Percentiles rank a stretch among this genome's conserved stretches.
phyloP scores from a whole-genome alignment of 2,797 vertebrate species.

The Yasuhikotakia modesta region DNA sequence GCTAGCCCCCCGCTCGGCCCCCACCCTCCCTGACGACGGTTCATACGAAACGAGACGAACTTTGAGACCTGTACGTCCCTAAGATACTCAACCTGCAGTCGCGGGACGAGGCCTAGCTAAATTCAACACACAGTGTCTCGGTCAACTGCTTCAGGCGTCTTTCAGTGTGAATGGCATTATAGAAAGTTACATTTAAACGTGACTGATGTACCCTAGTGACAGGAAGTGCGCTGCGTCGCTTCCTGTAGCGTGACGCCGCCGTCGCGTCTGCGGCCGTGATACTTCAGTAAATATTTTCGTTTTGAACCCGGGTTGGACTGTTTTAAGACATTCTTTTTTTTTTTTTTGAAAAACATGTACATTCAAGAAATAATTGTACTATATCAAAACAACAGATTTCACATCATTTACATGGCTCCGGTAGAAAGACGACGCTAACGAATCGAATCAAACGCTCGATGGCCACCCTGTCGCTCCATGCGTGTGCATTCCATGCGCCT shows the following conservation, averaged over 20 bases:
- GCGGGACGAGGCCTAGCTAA: slow-evolving; percentile 18
- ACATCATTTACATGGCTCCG: slow-evolving; percentile 61
- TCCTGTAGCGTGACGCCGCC: neutral
- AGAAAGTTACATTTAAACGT: slow-evolving; percentile 2
- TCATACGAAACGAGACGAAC: slow-evolving; percentile 3
- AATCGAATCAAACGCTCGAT: slow-evolving; percentile 50
- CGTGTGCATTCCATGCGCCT: neutral
- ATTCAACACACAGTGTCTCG: slow-evolving; percentile 44
- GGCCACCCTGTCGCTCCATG: slow-evolving; percentile 39
- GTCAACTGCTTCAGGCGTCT: slow-evolving; percentile 45
- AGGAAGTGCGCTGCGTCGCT: slow-evolving; percentile 14
- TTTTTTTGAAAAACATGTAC: slow-evolving; percentile 59
- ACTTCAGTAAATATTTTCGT: neutral
- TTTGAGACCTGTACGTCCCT: neutral
- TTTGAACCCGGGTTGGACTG: slow-evolving; percentile 9
- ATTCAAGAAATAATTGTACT: slow-evolving; percentile 63
- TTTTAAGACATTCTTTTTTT: slow-evolving; percentile 42
- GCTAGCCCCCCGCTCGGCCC: neutral
- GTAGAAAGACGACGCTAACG: slow-evolving; percentile 64
- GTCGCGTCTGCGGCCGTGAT: neutral
- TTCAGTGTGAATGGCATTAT: slow-evolving; percentile 24
- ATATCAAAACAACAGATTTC: slow-evolving; percentile 61
- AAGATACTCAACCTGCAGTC: slow-evolving; percentile 5
- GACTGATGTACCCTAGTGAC: slow-evolving; percentile 5
- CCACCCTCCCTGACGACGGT: neutral